These are phyloP conservation scores for Stratiomys singularior DNA, from an alignment of 2,888 invertebrate species.

Conservation along the genomic window DNA sequence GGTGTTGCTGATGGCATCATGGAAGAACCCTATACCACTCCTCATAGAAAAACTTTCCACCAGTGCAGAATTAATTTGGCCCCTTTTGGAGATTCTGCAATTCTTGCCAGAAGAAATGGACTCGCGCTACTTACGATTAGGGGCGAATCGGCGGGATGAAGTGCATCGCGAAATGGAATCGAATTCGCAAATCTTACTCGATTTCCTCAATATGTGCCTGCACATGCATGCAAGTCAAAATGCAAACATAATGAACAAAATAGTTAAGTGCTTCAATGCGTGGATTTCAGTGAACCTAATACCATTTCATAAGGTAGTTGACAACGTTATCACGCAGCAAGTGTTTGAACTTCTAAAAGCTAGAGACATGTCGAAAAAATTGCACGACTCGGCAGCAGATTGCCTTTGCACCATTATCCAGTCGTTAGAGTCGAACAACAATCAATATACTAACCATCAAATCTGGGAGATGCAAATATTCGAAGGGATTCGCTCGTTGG, in stretches of 20 bases:
- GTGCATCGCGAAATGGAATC: constrained; percentile 81
- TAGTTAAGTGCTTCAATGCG: constrained; percentile 87
- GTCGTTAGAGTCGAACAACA: constrained; percentile 79
- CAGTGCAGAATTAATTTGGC: constrained; percentile 75
- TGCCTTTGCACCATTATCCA: constrained; percentile 88
- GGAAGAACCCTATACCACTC: constrained; percentile 89
- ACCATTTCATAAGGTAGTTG: constrained; percentile 77
- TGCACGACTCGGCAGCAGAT: constrained; percentile 92
- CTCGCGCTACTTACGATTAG: constrained; percentile 81
- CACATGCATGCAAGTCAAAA: constrained; percentile 71
- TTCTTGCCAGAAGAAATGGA: constrained; percentile 96
- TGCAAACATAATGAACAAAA: constrained; percentile 75
- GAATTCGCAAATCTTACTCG: constrained; percentile 80
- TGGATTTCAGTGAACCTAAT: constrained; percentile 90
- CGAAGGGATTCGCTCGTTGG: constrained; percentile 81
- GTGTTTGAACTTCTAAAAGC: constrained; percentile 77
- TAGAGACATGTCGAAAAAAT: constrained; percentile 70
- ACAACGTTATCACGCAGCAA: constrained; percentile 78
- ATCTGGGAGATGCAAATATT: constrained; percentile 83
- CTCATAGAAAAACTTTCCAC: constrained; percentile 81
- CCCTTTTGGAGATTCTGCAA: constrained; percentile 90
- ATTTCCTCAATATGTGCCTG: constrained; percentile 82
- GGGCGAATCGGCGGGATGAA: constrained; percentile 89
- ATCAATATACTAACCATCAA: constrained; percentile 70
- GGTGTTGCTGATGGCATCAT: constrained; percentile 91